phyloP scores from a whole-genome alignment of 1,140 invertebrate genomes.

The Drepana arcuata region DNA sequence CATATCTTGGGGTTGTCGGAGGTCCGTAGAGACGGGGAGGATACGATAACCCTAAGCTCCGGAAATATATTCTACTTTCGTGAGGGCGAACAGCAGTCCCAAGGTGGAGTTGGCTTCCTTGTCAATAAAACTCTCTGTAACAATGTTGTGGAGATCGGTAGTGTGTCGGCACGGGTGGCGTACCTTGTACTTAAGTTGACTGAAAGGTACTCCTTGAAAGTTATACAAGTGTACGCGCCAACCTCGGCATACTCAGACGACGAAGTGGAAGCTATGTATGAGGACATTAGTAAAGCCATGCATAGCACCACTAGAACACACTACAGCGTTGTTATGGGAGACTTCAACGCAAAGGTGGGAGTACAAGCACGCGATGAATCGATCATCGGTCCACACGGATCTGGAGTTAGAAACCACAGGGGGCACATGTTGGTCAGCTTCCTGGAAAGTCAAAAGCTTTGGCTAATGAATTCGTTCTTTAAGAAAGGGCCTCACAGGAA shows the following conservation, averaged over 20 bases:
- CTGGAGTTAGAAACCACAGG: conserved; percentile 10
- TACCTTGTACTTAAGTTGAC: neutral
- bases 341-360: conserved; percentile 27
- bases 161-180: neutral
- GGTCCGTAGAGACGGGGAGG: conserved; percentile 18
- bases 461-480: conserved; percentile 27
- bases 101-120: conserved; percentile 7
- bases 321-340: conserved; percentile 19
- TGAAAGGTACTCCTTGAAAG: conserved; percentile 18
- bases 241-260: conserved; percentile 14
- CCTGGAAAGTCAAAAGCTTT: conserved; percentile 17
- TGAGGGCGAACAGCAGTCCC: neutral
- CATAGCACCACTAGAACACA: conserved; percentile 3
- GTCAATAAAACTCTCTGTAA: too few species aligned
- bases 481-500: conserved; percentile 15
- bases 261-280: conserved; percentile 23
- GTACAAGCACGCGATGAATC: conserved; percentile 5
- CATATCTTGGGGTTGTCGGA: conserved; percentile 15
- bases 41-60: conserved; percentile 13
- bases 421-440: conserved; percentile 13
- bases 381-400: conserved; percentile 8
- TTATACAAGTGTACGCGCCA: conserved; percentile 26
- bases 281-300: conserved; percentile 14
- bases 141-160: too few species aligned
- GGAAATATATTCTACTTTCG: conserved; percentile 17